Base-by-base conservation (phyloP, 2,888 invertebrate species). In the Tachina fera region DNA sequence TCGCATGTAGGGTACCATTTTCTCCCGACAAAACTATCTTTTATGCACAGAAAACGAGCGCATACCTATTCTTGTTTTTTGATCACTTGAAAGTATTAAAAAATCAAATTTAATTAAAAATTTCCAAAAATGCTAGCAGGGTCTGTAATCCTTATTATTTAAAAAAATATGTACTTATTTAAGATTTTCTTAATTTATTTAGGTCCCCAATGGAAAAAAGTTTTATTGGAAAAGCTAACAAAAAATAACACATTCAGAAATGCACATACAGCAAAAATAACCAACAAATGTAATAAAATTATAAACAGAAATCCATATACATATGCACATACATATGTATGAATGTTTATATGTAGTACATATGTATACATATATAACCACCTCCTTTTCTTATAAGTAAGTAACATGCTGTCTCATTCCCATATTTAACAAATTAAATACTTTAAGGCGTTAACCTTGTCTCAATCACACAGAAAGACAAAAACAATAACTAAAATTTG, bases 371-470 rank as follows among this genome's bases (percentile, higher is more conserved):
- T 49, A 74, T 31, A 51, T 45, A 74, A 53, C 19, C 11, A 41
- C 67, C 71, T 71, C 71, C 71, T 71, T 65, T 70, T 77, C 77
- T 60, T 67, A 43, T 43, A 60, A 60, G 13, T n/a, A 70, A 60
- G 43, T 9, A 58, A 58, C 72, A 74, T 79, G 78, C 75, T 70
- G 49, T 79, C 78, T 79, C 83, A 84, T 84, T 84, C 83, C 83
- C 78, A 84, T 84, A 79, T 84, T 84, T 61, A 84, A 79, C 49
- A 84, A 75, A 84, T 84, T 79, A 84, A 84, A 84, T 79, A 84
- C 79, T 84, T 84, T 75, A 79, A 84, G 83, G 83, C 83, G 83
- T 84, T 79, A 84, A 84, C 83, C 83, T 84, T 84, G 74, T 75
- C 78, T 61, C 63, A 84, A 70, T 74, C 78, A 65, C 68, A 77